A percentile compares a stretch with the other conserved stretches of the same genome.
phyloP scores from a whole-genome alignment of 2,797 vertebrate genomes.

The Naso thynnoides region DNA sequence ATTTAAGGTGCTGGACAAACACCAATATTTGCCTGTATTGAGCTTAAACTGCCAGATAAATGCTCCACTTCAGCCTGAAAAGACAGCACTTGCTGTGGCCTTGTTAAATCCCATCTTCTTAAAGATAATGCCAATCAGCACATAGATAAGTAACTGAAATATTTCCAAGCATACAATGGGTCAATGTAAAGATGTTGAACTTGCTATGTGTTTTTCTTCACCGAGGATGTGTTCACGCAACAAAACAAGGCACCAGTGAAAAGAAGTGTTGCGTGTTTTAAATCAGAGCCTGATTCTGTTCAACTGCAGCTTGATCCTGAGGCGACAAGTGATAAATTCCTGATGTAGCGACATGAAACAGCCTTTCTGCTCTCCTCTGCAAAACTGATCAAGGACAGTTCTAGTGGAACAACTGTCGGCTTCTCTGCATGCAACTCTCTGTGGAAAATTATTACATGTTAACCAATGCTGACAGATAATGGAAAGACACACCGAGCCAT shows the following conservation, averaged over 20 bases:
- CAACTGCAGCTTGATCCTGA: conserved; percentile 6
- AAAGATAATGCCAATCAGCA: conserved; percentile 12
- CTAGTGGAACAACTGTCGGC: conserved; percentile 21
- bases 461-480: conserved; percentile 29
- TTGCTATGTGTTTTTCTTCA: conserved; percentile 19
- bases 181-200: conserved; percentile 47
- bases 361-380: conserved; percentile 25
- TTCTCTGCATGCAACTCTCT: conserved; percentile 24
- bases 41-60: conserved; percentile 15
- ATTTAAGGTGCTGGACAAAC: background rate
- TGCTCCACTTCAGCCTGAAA: background rate
- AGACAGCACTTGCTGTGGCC: conserved; percentile 6
- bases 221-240: conserved; percentile 37
- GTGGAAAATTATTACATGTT: conserved; percentile 28
- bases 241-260: conserved; percentile 55
- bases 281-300: conserved; percentile 24
- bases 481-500: background rate
- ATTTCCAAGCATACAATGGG: conserved; percentile 48
- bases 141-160: conserved; percentile 10
- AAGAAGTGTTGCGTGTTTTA: conserved; percentile 13
- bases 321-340: conserved; percentile 28
- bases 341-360: conserved; percentile 35
- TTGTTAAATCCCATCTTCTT: conserved; percentile 15
- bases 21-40: conserved; percentile 7
- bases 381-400: conserved; percentile 33